A percentile compares a stretch with the other conserved stretches of the same genome.
Conservation (phyloP, 1,140 invertebrate species). For the Venustaconcha ellipsiformis region DNA sequence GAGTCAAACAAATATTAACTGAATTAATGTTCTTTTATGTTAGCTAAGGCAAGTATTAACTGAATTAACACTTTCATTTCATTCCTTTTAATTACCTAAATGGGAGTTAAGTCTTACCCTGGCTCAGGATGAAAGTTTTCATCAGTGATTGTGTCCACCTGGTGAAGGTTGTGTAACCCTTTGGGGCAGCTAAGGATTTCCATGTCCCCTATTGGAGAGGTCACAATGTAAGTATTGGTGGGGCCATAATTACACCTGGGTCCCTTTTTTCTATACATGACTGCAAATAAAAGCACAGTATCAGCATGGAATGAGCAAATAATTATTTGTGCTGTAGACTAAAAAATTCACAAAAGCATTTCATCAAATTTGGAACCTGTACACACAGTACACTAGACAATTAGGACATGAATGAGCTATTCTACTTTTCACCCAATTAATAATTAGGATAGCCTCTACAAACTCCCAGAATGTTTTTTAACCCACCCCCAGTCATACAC, state of each 20-base stretch:
- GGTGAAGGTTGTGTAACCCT: constrained; percentile 55
- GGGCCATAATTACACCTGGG: constrained; percentile 51
- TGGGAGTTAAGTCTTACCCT: constrained; percentile 32
- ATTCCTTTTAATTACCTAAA: too few relatives aligned
- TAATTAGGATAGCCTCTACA: too few relatives aligned
- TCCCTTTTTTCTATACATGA: not conserved
- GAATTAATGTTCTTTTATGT: too few relatives aligned
- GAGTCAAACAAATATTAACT: too few relatives aligned
- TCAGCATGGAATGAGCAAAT: not conserved
- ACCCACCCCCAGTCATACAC: too few relatives aligned
- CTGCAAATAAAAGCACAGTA: not conserved
- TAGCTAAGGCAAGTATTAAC: not conserved
- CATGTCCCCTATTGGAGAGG: constrained; percentile 59
- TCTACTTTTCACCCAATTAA: too few relatives aligned
- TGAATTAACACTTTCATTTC: not conserved
- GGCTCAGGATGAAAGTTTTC: constrained; percentile 51
- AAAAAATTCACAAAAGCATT: not conserved
- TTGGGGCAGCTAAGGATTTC: constrained; percentile 54
- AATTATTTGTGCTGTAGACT: not conserved
- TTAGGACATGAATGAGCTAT: too few relatives aligned
- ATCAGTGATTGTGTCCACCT: constrained; percentile 45
- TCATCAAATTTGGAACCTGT: not conserved
- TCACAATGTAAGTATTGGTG: constrained; percentile 52
- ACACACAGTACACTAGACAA: too few relatives aligned
- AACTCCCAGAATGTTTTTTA: too few relatives aligned